Conservation (phyloP, 2,888 invertebrate genomes). For the Dione juno region DNA sequence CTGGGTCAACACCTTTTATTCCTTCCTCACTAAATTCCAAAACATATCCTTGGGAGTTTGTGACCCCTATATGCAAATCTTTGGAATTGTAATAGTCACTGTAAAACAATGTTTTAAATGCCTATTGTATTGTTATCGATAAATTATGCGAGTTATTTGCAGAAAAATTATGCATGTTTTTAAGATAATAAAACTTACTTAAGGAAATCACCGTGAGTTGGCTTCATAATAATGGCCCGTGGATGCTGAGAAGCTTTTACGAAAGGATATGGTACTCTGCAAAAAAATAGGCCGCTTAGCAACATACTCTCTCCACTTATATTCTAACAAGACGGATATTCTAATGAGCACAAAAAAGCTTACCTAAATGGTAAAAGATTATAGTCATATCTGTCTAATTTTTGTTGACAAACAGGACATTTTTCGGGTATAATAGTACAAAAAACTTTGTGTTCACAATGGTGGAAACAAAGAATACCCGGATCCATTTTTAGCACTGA, state of each 20-base stretch:
- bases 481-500: slow-evolving; percentile 84
- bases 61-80: slow-evolving; percentile 95
- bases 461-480: slow-evolving; percentile 95
- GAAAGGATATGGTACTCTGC: slow-evolving; percentile 93
- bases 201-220: slow-evolving; percentile 93
- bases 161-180: slow-evolving; percentile 20
- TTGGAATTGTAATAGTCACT: slow-evolving; percentile 92
- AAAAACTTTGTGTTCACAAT: slow-evolving; percentile 92
- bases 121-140: slow-evolving; percentile 42
- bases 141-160: slow-evolving; percentile 49
- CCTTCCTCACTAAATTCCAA: slow-evolving; percentile 94
- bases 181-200: slow-evolving; percentile 83
- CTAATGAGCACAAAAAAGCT: slow-evolving; percentile 42
- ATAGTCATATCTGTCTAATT: slow-evolving; percentile 83
- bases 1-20: slow-evolving; percentile 80
- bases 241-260: slow-evolving; percentile 91
- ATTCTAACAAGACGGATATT: slow-evolving; percentile 23
- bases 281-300: slow-evolving; percentile 70
- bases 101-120: slow-evolving; percentile 55
- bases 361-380: slow-evolving; percentile 91
- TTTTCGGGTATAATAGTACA: slow-evolving; percentile 89
- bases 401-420: slow-evolving; percentile 90
- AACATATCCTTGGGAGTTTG: slow-evolving; percentile 90
- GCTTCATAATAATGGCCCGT: slow-evolving; percentile 92
- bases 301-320: slow-evolving; percentile 56